Conservation (phyloP, 1,140 invertebrate genomes). For the Bombus sylvicola region DNA sequence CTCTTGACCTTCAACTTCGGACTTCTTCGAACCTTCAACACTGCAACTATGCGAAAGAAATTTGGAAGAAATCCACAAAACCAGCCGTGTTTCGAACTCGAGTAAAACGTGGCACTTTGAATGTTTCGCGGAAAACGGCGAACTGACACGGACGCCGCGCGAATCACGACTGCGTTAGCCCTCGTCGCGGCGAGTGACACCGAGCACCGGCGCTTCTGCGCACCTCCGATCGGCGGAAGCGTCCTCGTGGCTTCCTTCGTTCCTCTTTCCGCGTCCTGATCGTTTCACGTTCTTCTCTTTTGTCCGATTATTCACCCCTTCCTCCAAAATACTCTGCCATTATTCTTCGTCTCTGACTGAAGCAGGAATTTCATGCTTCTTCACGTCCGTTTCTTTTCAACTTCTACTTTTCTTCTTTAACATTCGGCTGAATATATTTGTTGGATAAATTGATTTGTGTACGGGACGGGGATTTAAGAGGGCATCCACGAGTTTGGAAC, state of each 20-base stretch:
- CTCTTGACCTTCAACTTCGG: too few relatives aligned
- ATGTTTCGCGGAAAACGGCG: not conserved
- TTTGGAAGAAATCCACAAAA: too few relatives aligned
- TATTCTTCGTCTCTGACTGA: not conserved
- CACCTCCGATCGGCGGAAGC: constrained; percentile 12
- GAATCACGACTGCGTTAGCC: constrained; percentile 59
- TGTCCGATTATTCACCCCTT: not conserved
- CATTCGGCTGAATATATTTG: not conserved
- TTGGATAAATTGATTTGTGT: not conserved
- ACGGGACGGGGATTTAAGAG: not conserved
- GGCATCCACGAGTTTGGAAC: not conserved
- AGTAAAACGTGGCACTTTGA: not conserved
- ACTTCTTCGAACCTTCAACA: too few relatives aligned
- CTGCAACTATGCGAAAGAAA: too few relatives aligned
- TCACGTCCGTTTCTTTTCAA: not conserved
- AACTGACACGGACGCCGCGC: constrained; percentile 49
- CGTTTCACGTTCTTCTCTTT: not conserved
- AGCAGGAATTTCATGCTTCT: not conserved
- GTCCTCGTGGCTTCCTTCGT: constrained; percentile 26
- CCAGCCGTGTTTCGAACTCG: too few relatives aligned
- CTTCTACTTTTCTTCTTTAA: not conserved
- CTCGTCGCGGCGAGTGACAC: constrained; percentile 40
- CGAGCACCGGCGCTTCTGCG: constrained; percentile 39
- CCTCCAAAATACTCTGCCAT: not conserved
- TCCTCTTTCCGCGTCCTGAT: not conserved